Evolutionary conservation across 2,113 vertebrate genomes (phyloP).

Genomic region (Talpa occidentalis): DNA sequence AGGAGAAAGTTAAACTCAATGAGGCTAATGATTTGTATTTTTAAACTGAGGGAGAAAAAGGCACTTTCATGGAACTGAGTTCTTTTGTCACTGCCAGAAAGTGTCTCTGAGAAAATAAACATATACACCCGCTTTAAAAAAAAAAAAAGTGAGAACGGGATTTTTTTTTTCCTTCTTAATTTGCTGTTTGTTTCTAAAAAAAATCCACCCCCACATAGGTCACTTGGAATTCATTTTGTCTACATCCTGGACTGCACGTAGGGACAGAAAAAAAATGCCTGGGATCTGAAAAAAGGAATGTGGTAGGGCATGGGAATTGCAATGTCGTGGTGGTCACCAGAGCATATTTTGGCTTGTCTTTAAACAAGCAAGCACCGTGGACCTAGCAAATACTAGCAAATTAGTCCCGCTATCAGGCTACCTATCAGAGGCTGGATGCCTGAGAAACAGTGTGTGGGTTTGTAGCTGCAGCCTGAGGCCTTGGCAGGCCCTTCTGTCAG

Average conservation of each 20-base stretch:
- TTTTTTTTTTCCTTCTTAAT: constrained; percentile 81
- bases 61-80: constrained; percentile 78
- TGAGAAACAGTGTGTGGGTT: constrained; percentile 90
- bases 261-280: constrained; percentile 87
- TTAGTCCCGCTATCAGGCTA: constrained; percentile 85
- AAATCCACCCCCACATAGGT: constrained; percentile 93
- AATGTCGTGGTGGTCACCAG: constrained; percentile 93
- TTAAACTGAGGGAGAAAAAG: constrained; percentile 48
- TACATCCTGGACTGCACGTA: constrained; percentile 94
- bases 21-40: constrained; percentile 30
- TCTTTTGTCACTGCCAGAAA: constrained; percentile 85
- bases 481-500: constrained; percentile 85
- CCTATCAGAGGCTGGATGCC: constrained; percentile 86
- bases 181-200: constrained; percentile 88
- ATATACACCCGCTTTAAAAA: neutral
- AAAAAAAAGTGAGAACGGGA: constrained; percentile 90
- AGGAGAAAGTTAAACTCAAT: constrained; percentile 17
- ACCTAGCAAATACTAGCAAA: constrained; percentile 85
- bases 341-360: constrained; percentile 92
- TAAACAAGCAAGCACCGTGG: constrained; percentile 91
- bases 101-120: constrained; percentile 85
- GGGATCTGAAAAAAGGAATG: constrained; percentile 95
- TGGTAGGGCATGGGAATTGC: constrained; percentile 96
- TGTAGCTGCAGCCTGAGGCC: constrained; percentile 90
- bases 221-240: constrained; percentile 95